These are phyloP conservation scores for Augochlorella aurata DNA, from an alignment of 2,888 invertebrate genomes.

Conservation along the genomic window DNA sequence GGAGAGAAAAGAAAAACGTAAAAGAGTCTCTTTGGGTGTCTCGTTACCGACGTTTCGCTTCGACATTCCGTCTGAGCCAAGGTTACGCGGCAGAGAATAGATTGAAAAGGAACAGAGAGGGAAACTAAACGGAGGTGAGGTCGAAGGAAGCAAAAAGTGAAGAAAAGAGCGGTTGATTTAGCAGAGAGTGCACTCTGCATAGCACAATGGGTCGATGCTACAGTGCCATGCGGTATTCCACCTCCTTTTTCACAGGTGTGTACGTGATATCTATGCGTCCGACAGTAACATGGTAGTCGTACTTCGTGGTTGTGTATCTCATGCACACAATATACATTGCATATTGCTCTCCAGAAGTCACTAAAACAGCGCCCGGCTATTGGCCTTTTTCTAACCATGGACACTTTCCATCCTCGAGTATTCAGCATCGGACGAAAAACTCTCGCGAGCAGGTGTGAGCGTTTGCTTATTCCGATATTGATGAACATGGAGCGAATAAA, in stretches of 20 bases:
- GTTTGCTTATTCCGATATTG: not conserved
- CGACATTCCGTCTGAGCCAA: conserved; percentile 55
- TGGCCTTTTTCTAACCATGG: not conserved
- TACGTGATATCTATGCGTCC: conserved; percentile 31
- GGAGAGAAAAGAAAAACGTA: conserved; percentile 20
- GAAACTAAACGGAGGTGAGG: conserved; percentile 37
- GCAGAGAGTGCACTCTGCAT: conserved; percentile 67
- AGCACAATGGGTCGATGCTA: conserved; percentile 60
- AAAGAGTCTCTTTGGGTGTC: conserved; percentile 56
- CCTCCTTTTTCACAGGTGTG: conserved; percentile 51
- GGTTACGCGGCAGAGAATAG: conserved; percentile 56
- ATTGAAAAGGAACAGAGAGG: conserved; percentile 29
- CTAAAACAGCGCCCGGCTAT: not conserved
- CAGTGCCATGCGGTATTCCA: conserved; percentile 44
- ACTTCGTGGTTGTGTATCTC: conserved; percentile 11
- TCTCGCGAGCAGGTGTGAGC: not conserved
- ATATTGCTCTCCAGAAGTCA: conserved; percentile 3
- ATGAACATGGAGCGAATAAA: not conserved
- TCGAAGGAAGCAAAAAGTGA: conserved; percentile 43
- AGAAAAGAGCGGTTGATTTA: conserved; percentile 70
- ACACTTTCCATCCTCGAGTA: not conserved
- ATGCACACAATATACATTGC: conserved; percentile 4
- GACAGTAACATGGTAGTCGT: conserved; percentile 19
- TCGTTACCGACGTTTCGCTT: conserved; percentile 59
- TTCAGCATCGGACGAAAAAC: not conserved